A percentile compares a stretch with the other conserved stretches of the same genome.
Conservation (phyloP, 2,113 vertebrate species). For the Murina feae region DNA sequence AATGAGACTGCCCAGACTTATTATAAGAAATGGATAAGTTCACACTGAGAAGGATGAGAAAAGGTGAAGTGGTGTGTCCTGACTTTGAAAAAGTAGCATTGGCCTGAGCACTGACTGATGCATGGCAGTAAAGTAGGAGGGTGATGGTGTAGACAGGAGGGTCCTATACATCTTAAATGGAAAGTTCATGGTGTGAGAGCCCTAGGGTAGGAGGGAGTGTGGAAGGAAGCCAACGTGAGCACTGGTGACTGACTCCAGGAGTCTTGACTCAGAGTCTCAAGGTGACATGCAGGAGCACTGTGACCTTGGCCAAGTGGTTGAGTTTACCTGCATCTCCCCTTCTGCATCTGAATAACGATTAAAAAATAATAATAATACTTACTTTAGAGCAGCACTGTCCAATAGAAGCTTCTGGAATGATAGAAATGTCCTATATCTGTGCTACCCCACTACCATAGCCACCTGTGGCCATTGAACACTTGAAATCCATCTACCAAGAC, state of each 20-base stretch:
- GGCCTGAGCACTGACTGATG: neutral
- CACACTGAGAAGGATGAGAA: neutral
- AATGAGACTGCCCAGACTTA: neutral
- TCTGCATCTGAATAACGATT: neutral
- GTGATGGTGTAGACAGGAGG: accelerated
- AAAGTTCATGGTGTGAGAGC: neutral
- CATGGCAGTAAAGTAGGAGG: neutral
- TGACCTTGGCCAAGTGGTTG: neutral
- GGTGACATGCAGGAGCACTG: neutral
- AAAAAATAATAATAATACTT: neutral
- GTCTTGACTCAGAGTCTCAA: neutral
- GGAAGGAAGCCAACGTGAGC: neutral
- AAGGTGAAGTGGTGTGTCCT: neutral
- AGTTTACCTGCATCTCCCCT: neutral
- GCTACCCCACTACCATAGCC: neutral
- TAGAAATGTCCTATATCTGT: neutral
- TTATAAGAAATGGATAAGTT: neutral
- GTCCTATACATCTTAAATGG: neutral
- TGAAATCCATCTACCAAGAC: neutral
- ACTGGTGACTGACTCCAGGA: neutral
- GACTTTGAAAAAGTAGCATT: neutral
- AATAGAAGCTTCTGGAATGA: neutral
- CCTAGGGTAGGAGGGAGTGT: neutral
- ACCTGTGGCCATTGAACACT: neutral
- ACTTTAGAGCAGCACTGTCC: neutral